A percentile compares a stretch with the other conserved stretches of the same genome.
phyloP scores from a whole-genome alignment of 2,113 vertebrate genomes.

The Hypocryptadius cinnamomeus region DNA sequence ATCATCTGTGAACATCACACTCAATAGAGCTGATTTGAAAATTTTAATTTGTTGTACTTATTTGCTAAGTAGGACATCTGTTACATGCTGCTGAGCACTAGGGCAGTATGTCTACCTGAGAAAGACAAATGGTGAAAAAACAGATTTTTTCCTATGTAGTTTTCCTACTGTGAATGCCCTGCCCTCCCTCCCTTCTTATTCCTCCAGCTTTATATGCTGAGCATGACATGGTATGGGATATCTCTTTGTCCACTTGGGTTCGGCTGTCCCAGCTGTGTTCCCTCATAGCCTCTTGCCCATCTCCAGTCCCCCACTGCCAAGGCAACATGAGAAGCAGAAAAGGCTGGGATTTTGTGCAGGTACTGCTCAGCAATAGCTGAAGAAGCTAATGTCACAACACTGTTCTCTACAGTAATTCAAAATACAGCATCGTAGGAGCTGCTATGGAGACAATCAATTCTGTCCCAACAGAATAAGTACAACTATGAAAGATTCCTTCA shows the following conservation, averaged over 20 bases:
- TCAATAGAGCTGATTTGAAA: neutral
- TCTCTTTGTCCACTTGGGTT: neutral
- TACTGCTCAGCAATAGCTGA: neutral
- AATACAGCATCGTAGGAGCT: fast-evolving
- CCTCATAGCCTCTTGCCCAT: neutral
- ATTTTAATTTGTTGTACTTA: neutral
- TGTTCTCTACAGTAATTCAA: neutral
- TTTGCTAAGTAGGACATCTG: neutral
- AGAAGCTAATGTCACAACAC: neutral
- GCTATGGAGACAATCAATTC: neutral
- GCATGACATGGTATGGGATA: fast-evolving
- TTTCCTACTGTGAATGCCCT: neutral
- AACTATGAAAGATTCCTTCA: neutral
- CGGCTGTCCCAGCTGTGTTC: neutral
- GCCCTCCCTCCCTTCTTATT: neutral
- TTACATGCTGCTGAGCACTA: neutral
- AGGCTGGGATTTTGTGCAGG: neutral
- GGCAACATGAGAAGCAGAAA: neutral
- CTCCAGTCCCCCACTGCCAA: fast-evolving
- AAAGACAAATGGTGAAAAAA: neutral
- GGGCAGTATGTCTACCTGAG: neutral
- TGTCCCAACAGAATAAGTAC: neutral
- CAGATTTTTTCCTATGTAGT: neutral
- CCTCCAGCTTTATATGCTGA: neutral
- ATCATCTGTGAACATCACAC: neutral